These are phyloP conservation scores for Taxidea taxus DNA, from an alignment of 2,113 vertebrate genomes.

Conservation along the genomic window DNA sequence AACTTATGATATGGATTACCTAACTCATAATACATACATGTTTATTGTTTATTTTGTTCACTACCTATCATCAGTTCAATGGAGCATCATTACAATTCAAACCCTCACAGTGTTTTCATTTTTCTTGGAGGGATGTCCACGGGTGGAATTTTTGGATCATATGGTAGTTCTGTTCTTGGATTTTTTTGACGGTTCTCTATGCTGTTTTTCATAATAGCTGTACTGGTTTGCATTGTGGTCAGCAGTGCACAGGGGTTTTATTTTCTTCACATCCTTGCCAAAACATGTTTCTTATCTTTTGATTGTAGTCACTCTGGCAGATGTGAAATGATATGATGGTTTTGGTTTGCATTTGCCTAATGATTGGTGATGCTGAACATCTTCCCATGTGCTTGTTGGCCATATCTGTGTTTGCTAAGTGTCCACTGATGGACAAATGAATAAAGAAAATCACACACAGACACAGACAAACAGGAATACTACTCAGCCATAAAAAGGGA, in stretches of 20 bases:
- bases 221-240: neutral
- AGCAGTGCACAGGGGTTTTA: neutral
- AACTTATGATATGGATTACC: neutral
- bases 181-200: neutral
- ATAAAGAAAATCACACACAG: neutral
- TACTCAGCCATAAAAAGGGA: neutral
- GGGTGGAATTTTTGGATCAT: neutral
- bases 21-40: neutral
- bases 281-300: neutral
- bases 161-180: neutral
- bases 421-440: neutral
- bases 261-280: neutral
- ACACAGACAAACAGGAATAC: neutral
- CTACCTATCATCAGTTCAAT: neutral
- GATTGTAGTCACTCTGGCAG: neutral
- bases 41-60: neutral
- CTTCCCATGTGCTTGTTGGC: neutral
- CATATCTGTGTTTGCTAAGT: neutral
- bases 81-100: neutral
- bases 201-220: neutral
- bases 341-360: neutral
- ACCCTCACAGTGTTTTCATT: neutral
- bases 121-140: neutral
- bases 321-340: neutral
- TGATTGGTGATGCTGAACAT: neutral